phyloP scores from a whole-genome alignment of 1,140 invertebrate genomes.

The Anastrepha obliqua region DNA sequence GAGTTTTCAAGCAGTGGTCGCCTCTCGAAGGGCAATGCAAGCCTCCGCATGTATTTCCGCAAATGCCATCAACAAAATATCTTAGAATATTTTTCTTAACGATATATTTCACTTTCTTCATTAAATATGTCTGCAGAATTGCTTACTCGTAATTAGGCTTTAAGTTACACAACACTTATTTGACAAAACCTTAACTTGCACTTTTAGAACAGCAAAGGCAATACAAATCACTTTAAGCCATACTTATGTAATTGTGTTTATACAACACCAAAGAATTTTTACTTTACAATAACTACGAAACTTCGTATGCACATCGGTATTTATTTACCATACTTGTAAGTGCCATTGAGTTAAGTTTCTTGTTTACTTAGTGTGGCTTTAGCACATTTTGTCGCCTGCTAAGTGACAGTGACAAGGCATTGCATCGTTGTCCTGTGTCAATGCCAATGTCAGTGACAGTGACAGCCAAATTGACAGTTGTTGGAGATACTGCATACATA shows the following conservation, averaged over 20 bases:
- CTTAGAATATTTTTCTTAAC: too few species aligned
- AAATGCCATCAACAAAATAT: too few species aligned
- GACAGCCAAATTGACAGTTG: slow-evolving; percentile 44
- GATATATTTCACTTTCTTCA: too few species aligned
- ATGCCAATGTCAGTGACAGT: slow-evolving; percentile 52
- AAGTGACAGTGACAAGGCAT: slow-evolving; percentile 44
- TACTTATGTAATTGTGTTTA: not conserved
- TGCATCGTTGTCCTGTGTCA: slow-evolving; percentile 43
- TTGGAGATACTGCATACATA: not conserved
- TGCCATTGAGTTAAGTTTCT: slow-evolving; percentile 44
- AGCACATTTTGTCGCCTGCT: slow-evolving; percentile 32
- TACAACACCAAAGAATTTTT: not conserved
- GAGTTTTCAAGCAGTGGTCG: too few species aligned
- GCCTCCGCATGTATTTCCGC: too few species aligned
- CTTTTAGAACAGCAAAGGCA: not conserved
- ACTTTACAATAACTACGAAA: too few species aligned
- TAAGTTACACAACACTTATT: not conserved
- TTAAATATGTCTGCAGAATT: too few species aligned
- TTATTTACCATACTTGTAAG: not conserved
- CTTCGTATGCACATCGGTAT: not conserved
- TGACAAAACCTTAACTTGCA: not conserved
- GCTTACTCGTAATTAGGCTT: not conserved
- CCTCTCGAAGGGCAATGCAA: too few species aligned
- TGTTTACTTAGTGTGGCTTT: slow-evolving; percentile 52
- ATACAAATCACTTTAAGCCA: not conserved